phyloP scores from a whole-genome alignment of 2,888 invertebrate species.

The Noctua janthe region DNA sequence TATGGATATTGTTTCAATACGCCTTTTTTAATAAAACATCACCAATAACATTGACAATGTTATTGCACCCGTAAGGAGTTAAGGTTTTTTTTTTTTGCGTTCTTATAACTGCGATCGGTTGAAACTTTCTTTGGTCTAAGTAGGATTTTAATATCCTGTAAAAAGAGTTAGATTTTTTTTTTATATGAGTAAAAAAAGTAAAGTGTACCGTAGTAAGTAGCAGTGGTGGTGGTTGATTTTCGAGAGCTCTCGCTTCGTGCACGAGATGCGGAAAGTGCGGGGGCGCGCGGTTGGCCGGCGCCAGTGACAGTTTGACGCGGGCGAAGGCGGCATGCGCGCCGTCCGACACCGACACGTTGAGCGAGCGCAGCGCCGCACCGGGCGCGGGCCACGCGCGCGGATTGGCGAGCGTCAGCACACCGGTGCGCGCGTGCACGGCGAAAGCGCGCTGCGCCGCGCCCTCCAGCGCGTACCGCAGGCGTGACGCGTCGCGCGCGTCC shows the following conservation, averaged over 20 bases:
- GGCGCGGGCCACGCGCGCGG: slow-evolving; percentile 89
- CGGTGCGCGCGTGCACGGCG: slow-evolving; percentile 77
- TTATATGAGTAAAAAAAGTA: too few species aligned
- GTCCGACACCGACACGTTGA: slow-evolving; percentile 98
- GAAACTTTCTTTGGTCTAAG: too few species aligned
- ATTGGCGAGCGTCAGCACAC: slow-evolving; percentile 78
- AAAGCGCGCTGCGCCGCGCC: slow-evolving; percentile 75
- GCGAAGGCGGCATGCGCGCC: slow-evolving; percentile 98
- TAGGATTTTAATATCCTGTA: too few species aligned
- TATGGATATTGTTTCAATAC: neutral
- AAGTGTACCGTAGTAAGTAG: slow-evolving; percentile 92
- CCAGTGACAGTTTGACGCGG: slow-evolving; percentile 94
- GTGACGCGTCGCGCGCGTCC: slow-evolving; percentile 94
- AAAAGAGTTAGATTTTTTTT: too few species aligned
- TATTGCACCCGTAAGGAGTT: too few species aligned
- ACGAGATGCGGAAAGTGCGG: slow-evolving; percentile 95
- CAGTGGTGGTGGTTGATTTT: slow-evolving; percentile 95
- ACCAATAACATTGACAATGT: neutral
- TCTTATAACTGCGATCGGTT: too few species aligned
- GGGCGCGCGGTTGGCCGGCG: slow-evolving; percentile 94
- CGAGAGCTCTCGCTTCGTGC: slow-evolving; percentile 94
- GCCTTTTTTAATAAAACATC: too few species aligned
- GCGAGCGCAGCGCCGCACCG: slow-evolving; percentile 89
- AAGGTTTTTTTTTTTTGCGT: too few species aligned
- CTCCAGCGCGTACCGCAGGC: slow-evolving; percentile 95